phyloP scores from a whole-genome alignment of 2,797 vertebrate species.

The Cossypha caffra region DNA sequence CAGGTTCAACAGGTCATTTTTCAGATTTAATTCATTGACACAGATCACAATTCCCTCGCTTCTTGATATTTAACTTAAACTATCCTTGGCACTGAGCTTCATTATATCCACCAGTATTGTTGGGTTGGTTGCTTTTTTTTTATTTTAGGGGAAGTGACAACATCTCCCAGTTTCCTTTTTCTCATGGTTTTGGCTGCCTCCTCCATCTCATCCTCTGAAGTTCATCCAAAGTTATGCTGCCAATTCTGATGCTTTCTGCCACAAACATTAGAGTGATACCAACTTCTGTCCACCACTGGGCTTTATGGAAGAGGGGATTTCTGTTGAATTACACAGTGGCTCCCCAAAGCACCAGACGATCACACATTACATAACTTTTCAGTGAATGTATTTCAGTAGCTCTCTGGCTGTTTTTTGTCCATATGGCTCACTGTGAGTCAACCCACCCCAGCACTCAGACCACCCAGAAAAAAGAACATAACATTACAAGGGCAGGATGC shows the following conservation, averaged over 20 bases:
- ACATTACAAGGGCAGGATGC: neutral
- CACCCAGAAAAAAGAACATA: neutral
- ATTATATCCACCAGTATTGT: neutral
- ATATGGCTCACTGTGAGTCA: neutral
- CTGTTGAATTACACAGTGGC: neutral
- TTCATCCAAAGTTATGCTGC: neutral
- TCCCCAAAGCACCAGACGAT: neutral
- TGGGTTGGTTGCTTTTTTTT: neutral
- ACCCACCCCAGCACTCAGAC: neutral
- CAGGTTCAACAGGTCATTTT: neutral
- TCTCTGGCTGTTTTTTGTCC: neutral
- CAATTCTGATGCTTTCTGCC: neutral
- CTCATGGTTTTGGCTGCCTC: neutral
- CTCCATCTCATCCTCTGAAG: neutral
- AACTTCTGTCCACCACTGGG: neutral
- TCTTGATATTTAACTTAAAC: neutral
- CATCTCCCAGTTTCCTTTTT: neutral
- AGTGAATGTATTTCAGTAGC: neutral
- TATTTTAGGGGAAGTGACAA: neutral
- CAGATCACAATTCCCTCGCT: neutral
- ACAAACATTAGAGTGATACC: neutral
- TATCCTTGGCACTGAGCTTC: neutral
- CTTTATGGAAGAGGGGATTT: neutral
- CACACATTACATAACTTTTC: neutral
- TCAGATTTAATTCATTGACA: neutral